Conservation (phyloP, 53 echinoderm and acorn worm species). For the Holothuria leucospilota region DNA sequence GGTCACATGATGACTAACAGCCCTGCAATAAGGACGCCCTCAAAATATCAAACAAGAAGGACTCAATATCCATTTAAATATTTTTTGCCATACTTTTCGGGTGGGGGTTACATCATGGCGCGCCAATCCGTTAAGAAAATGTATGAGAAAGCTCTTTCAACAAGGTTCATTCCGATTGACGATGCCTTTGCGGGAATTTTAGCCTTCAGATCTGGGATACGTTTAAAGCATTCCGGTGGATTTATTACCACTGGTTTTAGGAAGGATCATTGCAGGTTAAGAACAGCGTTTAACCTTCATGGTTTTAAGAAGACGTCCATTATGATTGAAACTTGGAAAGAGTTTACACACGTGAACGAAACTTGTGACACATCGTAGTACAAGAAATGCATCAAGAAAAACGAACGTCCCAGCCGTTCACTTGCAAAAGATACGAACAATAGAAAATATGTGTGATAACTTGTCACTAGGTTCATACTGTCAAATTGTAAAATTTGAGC, state of each 20-base stretch:
- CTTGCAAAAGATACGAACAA: too few relatives aligned
- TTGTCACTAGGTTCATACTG: too few relatives aligned
- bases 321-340: constrained; percentile 74
- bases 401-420: too few relatives aligned
- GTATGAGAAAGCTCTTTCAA: constrained; percentile 64
- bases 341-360: constrained; percentile 61
- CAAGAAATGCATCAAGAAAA: not conserved
- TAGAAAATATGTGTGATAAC: too few relatives aligned
- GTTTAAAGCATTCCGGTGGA: constrained; percentile 57
- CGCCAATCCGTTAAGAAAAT: constrained; percentile 54
- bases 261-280: constrained; percentile 80
- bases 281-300: constrained; percentile 85
- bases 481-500: too few relatives aligned
- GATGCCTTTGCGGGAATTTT: constrained; percentile 92
- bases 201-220: constrained; percentile 65
- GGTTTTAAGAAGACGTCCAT: constrained; percentile 77
- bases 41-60: constrained; percentile 82
- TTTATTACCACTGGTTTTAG: constrained; percentile 86
- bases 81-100: constrained; percentile 91
- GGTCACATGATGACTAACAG: constrained; percentile 85
- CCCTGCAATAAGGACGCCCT: constrained; percentile 72
- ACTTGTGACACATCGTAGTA: constrained; percentile 30
- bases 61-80: constrained; percentile 85
- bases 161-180: constrained; percentile 89
- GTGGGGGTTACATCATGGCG: constrained; percentile 94